These are phyloP conservation scores for Bhutanitis thaidina DNA, from an alignment of 2,888 invertebrate species.

Conservation along the genomic window DNA sequence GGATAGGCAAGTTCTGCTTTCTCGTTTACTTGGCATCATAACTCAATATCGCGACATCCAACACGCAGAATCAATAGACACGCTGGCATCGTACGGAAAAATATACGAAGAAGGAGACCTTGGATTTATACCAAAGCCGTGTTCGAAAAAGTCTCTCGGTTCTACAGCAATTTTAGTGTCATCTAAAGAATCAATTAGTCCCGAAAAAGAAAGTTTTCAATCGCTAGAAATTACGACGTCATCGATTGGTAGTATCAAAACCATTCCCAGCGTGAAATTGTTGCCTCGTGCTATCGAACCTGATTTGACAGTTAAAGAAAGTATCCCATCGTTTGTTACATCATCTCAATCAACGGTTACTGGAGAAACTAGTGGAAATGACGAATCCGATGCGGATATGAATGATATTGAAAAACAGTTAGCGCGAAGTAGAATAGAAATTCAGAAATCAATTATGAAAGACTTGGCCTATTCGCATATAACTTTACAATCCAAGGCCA, in stretches of 20 bases:
- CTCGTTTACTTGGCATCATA: constrained; percentile 78
- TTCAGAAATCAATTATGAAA: constrained; percentile 63
- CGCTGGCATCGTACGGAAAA: constrained; percentile 71
- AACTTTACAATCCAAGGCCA: constrained; percentile 36
- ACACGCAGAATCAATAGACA: constrained; percentile 56
- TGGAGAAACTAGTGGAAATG: constrained; percentile 24
- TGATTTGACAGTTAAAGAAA: constrained; percentile 43
- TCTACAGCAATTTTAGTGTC: constrained; percentile 28
- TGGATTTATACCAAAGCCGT: constrained; percentile 81
- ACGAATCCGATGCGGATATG: constrained; percentile 31
- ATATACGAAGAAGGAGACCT: constrained; percentile 83
- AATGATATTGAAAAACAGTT: constrained; percentile 48
- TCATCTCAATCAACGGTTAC: constrained; percentile 47
- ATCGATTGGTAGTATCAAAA: constrained; percentile 51
- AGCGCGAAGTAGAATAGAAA: constrained; percentile 54
- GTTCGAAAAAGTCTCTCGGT: constrained; percentile 38
- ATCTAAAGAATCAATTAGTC: constrained; percentile 32
- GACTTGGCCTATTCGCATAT: constrained; percentile 55
- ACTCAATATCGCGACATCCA: constrained; percentile 62
- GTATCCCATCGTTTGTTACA: constrained; percentile 56
- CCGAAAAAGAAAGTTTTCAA: constrained; percentile 30
- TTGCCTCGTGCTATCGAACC: constrained; percentile 40
- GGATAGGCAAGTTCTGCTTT: constrained; percentile 70
- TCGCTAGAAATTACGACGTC: constrained; percentile 36
- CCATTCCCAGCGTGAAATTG: constrained; percentile 56